Base-by-base conservation (phyloP, 2,888 invertebrate species). In the Phrixothrix hirtus region DNA sequence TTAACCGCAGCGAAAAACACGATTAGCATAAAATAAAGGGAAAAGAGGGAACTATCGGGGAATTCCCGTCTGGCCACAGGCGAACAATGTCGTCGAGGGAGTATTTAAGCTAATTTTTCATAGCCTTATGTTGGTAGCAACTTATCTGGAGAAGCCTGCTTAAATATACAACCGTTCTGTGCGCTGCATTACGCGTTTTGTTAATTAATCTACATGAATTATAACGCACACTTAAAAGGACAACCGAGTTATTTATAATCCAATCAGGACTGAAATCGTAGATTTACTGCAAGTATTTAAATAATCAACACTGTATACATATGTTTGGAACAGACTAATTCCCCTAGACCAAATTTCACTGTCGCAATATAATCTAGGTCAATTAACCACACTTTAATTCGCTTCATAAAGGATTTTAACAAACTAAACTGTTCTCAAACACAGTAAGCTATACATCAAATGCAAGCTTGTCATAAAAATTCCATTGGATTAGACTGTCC, bases 1-100 rank as follows among this genome's bases (percentile, higher is more conserved):
- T 49, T 57, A 57, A 58, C 56, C 58, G 41, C 47, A 47, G 44
- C 46, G 57, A 49, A 55, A 57, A 55, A 50, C 45, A 44, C 55
- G 43, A 48, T 60, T 58, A 54, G 44, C 55, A 50, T 41, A 44
- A 46, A 42, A 48, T 44, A 48, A 48, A 32, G 27, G 16, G 21
- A 29, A 38, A 38, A 31, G 29, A 36, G 37, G 27, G 21, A 42
- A 45, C 32, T 44, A 48, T 47, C 13, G 31, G 38, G 38, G 39
- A 52, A 56, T 39, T 37, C 50, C 26, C 51, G 55, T 56, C 52
- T 56, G 39, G 51, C 55, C 47, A 44, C 37, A 27, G 44, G 55
- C 51, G 37, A 41, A 50, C 34, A 44, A 43, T 44, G 48, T 31
- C 34, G 55, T 52, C 55, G 37, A 36, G 55, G 47, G 51, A 51